phyloP scores from a whole-genome alignment of 2,797 vertebrate genomes.

The Novumbra hubbsi region DNA sequence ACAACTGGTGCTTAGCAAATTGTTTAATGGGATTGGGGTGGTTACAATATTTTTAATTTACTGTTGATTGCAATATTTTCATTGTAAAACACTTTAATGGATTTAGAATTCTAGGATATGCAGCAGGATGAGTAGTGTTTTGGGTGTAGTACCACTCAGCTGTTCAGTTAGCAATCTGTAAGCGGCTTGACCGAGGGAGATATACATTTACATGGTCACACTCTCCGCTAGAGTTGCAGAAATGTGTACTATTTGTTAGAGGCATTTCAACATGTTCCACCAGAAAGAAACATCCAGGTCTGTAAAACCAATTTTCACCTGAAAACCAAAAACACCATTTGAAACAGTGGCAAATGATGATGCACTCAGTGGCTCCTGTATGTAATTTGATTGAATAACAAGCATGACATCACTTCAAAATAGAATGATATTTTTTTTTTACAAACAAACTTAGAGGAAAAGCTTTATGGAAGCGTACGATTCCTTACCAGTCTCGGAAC shows the following conservation, averaged over 20 bases:
- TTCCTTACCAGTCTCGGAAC: slow-evolving; percentile 56
- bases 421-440: slow-evolving; percentile 49
- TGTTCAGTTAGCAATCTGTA: too few relatives aligned
- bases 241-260: slow-evolving; percentile 5
- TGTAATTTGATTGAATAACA: slow-evolving; percentile 66
- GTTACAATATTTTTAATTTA: too few relatives aligned
- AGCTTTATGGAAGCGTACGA: slow-evolving; percentile 57
- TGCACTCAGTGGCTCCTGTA: slow-evolving; percentile 54
- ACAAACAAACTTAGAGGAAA: slow-evolving; percentile 61
- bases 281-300: slow-evolving; percentile 1
- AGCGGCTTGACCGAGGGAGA: too few relatives aligned
- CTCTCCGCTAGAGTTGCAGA: too few relatives aligned
- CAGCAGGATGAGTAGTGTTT: too few relatives aligned
- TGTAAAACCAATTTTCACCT: slow-evolving; percentile 51
- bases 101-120: too few relatives aligned
- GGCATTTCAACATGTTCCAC: slow-evolving; percentile 35
- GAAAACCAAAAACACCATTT: slow-evolving; percentile 42
- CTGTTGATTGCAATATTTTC: too few relatives aligned
- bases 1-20: too few relatives aligned
- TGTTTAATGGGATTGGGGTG: too few relatives aligned
- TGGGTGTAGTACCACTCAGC: too few relatives aligned
- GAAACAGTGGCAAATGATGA: slow-evolving; percentile 35
- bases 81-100: too few relatives aligned
- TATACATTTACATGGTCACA: too few relatives aligned
- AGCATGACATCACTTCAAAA: slow-evolving; percentile 70